Evolutionary conservation across 2,113 vertebrate species (phyloP).

Genomic region (Xiphophorus hellerii): DNA sequence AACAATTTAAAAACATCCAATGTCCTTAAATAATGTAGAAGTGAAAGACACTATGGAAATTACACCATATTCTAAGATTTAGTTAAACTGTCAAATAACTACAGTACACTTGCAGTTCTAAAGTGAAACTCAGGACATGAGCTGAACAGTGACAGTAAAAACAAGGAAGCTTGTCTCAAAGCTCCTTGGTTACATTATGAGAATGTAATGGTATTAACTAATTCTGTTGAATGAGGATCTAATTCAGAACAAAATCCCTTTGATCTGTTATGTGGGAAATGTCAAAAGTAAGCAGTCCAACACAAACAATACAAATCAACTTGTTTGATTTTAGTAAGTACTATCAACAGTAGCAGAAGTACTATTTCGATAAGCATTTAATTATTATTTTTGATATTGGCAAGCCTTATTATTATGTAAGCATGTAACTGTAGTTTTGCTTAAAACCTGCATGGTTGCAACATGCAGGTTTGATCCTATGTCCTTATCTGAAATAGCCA

Average conservation of each 20-base stretch:
- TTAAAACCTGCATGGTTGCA: constrained; percentile 2
- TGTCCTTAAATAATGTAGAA: too few species aligned
- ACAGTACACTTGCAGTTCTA: too few species aligned
- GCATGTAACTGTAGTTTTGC: not conserved
- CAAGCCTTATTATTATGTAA: not conserved
- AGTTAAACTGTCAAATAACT: too few species aligned
- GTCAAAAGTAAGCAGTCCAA: too few species aligned
- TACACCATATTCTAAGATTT: too few species aligned
- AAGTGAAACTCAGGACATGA: too few species aligned
- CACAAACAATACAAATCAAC: too few species aligned
- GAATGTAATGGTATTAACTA: constrained; percentile 9
- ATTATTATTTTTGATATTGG: not conserved
- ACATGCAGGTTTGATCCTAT: constrained; percentile 27
- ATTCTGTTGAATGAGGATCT: constrained; percentile 10
- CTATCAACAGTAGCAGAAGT: too few species aligned
- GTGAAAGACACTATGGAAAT: too few species aligned
- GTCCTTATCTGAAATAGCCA: constrained; percentile 58
- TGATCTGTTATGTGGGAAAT: constrained; percentile 4
- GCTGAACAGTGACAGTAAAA: too few species aligned
- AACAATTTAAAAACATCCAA: too few species aligned
- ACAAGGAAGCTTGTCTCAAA: not conserved
- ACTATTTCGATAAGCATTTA: not conserved
- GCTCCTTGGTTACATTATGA: not conserved
- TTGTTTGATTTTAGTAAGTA: too few species aligned
- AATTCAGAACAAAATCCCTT: constrained; percentile 23